Evolutionary conservation across 2,797 vertebrate genomes (phyloP), one percentile per base, ranked within the genome.

Genomic region (Paguma larvata): DNA sequence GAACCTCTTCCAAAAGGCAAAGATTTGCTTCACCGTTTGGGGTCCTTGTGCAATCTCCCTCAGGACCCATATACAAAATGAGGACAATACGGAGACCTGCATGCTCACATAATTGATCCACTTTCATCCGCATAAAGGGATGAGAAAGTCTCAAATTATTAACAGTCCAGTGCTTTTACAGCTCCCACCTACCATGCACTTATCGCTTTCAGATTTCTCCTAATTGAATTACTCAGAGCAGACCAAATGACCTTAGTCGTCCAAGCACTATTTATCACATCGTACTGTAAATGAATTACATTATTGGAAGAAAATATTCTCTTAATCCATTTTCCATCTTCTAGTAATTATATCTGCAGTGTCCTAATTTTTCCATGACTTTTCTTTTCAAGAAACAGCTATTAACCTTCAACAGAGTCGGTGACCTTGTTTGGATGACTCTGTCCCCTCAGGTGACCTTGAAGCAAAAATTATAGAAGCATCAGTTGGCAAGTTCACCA

Each of bases 401-500:
- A 78, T 62, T 94, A 32, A 30, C 72, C 79, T 97, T 77, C 95
- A 83, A 63, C 80, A 30, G 5, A 97, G 38, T 56, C 5, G 0
- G 78, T 98, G 98, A 98, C 98, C 97, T 98, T 98, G 98, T 98
- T 94, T 97, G 95, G 97, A 96, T 97, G 89, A 97, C 48, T 62
- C 85, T 97, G 97, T 98, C 92, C 97, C 85, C 97, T 97, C 91
- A 80, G 80, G 27, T 98, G 97, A 98, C 97, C 98, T 97, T 97
- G 97, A 98, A 96, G 88, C 90, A 98, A 98, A 98, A 98, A 97
- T 96, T 91, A 87, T 18, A 98, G 96, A 97, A 98, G 97, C 98
- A 97, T 85, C 97, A 98, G 92, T 38, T 96, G 93, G 97, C 97
- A 98, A 98, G 98, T 98, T 98, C 62, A 79, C 78, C 70, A 95